Conservation (phyloP, 2,797 vertebrate genomes). For the Gastrophryne carolinensis region DNA sequence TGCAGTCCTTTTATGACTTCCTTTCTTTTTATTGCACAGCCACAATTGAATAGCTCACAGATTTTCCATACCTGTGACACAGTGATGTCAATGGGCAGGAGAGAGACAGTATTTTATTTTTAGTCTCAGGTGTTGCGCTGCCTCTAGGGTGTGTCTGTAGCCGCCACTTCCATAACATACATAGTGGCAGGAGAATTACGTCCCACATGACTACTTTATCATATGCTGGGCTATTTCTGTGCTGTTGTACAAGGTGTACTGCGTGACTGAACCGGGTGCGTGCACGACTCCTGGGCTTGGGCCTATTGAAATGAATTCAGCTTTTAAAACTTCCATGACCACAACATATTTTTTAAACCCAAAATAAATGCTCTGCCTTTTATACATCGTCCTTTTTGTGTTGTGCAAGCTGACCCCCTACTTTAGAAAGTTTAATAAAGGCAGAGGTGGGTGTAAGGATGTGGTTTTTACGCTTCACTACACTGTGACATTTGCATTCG, state of each 20-base stretch:
- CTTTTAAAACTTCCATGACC: not conserved
- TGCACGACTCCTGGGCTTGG: no score
- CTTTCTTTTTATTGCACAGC: not conserved
- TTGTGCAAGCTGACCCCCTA: no score
- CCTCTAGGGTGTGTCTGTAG: slow-evolving; percentile 21
- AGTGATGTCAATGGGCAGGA: not conserved
- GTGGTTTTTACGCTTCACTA: no score
- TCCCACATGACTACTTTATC: not conserved
- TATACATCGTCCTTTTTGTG: no score
- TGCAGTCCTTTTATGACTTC: not conserved
- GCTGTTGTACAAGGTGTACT: not conserved
- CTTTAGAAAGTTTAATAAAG: no score
- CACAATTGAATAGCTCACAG: no score
- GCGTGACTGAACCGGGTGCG: not conserved
- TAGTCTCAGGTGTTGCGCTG: slow-evolving; percentile 2
- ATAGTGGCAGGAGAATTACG: not conserved
- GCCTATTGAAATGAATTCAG: no score
- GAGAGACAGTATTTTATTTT: slow-evolving; percentile 6
- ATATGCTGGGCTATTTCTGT: not conserved
- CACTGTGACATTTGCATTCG: no score
- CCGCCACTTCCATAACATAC: not conserved
- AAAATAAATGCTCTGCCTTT: no score
- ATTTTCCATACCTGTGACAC: not conserved
- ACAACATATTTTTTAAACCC: no score
- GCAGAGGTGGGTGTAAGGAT: no score